Base-by-base conservation (phyloP, 2,113 vertebrate genomes). In the Puntigrus tetrazona region DNA sequence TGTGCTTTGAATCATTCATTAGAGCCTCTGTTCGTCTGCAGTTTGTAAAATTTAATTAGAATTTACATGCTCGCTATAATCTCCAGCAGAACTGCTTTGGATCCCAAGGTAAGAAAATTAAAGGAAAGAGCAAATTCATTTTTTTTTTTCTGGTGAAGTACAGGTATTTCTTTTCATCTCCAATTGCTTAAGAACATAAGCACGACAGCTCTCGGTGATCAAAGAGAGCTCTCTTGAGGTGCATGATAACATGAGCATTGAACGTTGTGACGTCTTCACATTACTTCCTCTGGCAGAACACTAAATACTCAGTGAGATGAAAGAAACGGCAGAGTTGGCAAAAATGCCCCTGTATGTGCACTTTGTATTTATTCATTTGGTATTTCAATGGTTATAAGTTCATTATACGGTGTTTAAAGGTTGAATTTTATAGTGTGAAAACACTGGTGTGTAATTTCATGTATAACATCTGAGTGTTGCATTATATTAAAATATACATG, bases 81-180 rank as follows among this genome's bases (percentile, higher is more conserved):
- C 83, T 34, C 78, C 78, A 83, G 84, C 81, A 86, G 47, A 86
- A 78, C 87, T 87, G 65, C 34, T 61, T 47, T 41, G 63, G 69
- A 86, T 88, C 84, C 87, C 84, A 87, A 92, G 92, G 92, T 92
- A 89, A 88, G 81, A 85, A 88, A 91, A 91, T 91, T 92, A 92
- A 87, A 89, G 88, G 87, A 85, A 90, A 81, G 13, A 36, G 72
- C 20, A 75, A 69, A 86, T 76, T 87, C 63, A 85, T 10, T 45
- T 4, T 50, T 27, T 14, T 47, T 89, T 90, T 78, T 47, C 82
- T 82, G 80, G 75, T 80, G 55, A 63, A 43, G 81, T 86, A 86
- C 79, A 90, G 55, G 47, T 86, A 36, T 79, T 84, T 85, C 81
- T 83, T 72, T 81, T 86, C 77, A 78, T 77, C 69, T 67, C 4